These are phyloP conservation scores for Adrianichthys oophorus DNA, from an alignment of 2,797 vertebrate genomes.

Conservation along the genomic window DNA sequence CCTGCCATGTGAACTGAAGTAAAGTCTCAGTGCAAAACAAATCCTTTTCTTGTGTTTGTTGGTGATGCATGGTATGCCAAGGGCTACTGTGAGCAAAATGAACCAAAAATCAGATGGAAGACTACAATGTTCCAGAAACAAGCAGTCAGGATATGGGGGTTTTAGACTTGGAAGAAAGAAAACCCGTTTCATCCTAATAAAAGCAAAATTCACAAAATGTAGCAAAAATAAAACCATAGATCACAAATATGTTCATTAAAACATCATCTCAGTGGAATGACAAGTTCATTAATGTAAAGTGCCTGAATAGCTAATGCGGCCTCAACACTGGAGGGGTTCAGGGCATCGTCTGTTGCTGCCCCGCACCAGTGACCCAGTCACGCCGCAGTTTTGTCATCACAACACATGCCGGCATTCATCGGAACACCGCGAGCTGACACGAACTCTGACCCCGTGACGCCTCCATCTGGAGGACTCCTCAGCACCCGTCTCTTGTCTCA, in stretches of 20 bases:
- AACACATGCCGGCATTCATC: conserved; percentile 63
- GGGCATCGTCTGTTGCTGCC: conserved; percentile 32
- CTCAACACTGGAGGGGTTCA: conserved; percentile 28
- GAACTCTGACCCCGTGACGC: conserved; percentile 70
- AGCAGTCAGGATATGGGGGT: conserved; percentile 11
- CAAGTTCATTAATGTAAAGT: conserved; percentile 64
- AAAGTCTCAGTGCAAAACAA: conserved; percentile 16
- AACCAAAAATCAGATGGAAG: conserved; percentile 17
- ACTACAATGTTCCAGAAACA: conserved; percentile 10
- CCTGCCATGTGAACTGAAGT: conserved; percentile 16
- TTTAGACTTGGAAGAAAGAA: conserved; percentile 21
- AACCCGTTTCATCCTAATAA: conserved; percentile 24
- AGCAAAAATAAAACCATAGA: conserved; percentile 36
- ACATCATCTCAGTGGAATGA: conserved; percentile 47
- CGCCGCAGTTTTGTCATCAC: conserved; percentile 51
- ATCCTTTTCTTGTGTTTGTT: conserved; percentile 22
- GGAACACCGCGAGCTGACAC: conserved; percentile 52
- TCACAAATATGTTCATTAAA: conserved; percentile 54
- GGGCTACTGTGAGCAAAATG: conserved; percentile 14
- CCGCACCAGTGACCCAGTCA: conserved; percentile 40
- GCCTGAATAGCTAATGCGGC: conserved; percentile 47
- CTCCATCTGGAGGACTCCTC: conserved; percentile 58
- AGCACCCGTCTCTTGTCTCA: conserved; percentile 35
- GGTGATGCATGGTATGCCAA: conserved; percentile 15
- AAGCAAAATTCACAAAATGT: conserved; percentile 13